phyloP scores from a whole-genome alignment of 2,113 vertebrate species.

The Eleginops maclovinus region DNA sequence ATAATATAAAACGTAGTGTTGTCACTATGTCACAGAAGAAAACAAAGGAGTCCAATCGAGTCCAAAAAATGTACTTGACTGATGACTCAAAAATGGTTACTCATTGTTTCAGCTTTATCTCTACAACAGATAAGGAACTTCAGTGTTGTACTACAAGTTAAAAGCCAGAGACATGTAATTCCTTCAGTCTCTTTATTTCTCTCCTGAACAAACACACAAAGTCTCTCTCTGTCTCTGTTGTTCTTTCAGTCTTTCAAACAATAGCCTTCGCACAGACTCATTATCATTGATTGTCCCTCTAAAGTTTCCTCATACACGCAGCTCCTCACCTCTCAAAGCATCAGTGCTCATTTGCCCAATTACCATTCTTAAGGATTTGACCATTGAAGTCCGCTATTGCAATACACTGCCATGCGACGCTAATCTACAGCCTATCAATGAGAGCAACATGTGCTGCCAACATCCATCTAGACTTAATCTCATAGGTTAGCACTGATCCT shows the following conservation, averaged over 20 bases:
- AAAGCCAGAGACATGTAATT: background rate
- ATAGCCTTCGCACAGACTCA: background rate
- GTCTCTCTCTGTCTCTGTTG: background rate
- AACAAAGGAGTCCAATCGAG: no score
- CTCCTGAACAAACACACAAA: background rate
- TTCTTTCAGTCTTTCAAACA: background rate
- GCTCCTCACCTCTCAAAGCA: conserved; percentile 39
- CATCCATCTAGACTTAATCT: conserved; percentile 8
- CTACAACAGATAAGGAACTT: background rate
- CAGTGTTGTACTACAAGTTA: background rate
- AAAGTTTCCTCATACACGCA: conserved; percentile 22
- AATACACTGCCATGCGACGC: conserved; percentile 16
- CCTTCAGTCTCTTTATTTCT: background rate
- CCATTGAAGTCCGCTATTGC: conserved; percentile 25
- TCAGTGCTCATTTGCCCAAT: conserved; percentile 7
- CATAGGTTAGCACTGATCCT: conserved; percentile 24
- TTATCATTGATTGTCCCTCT: conserved; percentile 39
- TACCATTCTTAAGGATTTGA: background rate
- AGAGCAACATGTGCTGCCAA: conserved; percentile 17
- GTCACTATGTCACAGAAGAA: no score
- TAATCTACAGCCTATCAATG: conserved; percentile 12
- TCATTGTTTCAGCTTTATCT: background rate
- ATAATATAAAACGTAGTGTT: no score
- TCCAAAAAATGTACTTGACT: no score
- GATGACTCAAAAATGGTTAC: background rate